Base-by-base conservation (phyloP, 1,140 invertebrate genomes). In the Bombus superbus region DNA sequence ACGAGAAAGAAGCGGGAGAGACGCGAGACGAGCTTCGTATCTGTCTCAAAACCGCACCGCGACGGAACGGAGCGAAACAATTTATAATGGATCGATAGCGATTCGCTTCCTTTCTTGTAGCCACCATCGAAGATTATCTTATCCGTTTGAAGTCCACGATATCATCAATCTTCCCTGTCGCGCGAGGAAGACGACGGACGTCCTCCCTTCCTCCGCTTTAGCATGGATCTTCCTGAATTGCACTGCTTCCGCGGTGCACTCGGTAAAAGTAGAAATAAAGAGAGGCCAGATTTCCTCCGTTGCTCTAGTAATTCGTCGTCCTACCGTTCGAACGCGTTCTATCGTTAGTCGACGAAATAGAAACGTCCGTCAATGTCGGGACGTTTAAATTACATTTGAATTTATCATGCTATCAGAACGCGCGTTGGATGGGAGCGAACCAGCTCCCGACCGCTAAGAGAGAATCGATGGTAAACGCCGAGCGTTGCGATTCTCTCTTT, bases 381-480 rank as follows among this genome's bases (percentile, higher is more conserved):
- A 71, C 13, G 40, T 62, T 82, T 44, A 74, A 62, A 82, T 64
- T 82, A 59, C 38, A 42, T 81, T 81, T 73, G n/a, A 80, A 47
- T 68, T 69, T 80, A 80, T 80, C 78, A 80, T 69, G 5, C 42
- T 18, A 25, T 28, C 18, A 32, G 18, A 18, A 40, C 38, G 28
- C n/a, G n/a, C 5, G n/a, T 66, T 66, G n/a, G n/a, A 32, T 66
- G n/a, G 15, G 18, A 66, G 6, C n/a, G 5, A 32, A 35, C n/a
- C n/a, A 11, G n/a, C 13, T 32, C 6, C 3, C 4, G 3, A 15
- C n/a, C 15, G 57, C 28, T 59, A 32, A 62, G 13, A 22, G 3
- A 28, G 44, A 74, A 74, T 74, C 44, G 22, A 53, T 35, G 72
- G 22, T 32, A 53, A 53, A 76, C 74, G 28, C 10, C 13, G 13